A percentile compares a stretch with the other conserved stretches of the same genome.
Conservation (phyloP, 2,888 invertebrate species). For the Cryptus viduatorius region DNA sequence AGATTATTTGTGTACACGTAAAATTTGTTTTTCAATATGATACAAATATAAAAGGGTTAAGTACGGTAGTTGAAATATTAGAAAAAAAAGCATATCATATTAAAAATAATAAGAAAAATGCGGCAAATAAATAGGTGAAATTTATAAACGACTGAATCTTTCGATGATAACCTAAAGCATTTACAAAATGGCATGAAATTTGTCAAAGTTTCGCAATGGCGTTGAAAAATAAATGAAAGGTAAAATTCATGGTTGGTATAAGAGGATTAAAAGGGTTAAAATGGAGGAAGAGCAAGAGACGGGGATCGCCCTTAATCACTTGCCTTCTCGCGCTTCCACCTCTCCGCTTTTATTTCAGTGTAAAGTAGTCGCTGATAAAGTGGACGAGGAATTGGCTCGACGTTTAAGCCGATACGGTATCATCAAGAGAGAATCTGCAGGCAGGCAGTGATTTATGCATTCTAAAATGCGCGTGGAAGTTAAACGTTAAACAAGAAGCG, state of each 20-base stretch:
- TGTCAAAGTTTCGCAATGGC: neutral
- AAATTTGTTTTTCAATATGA: too few species aligned
- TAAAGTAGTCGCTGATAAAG: slow-evolving; percentile 50
- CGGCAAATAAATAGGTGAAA: too few species aligned
- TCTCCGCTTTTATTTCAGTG: slow-evolving; percentile 29
- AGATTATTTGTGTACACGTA: too few species aligned
- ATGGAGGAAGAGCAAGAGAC: slow-evolving; percentile 9
- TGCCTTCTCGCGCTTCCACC: slow-evolving; percentile 6
- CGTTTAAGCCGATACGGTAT: slow-evolving; percentile 55
- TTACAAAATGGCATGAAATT: neutral
- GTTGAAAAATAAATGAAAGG: neutral
- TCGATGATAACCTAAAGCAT: neutral
- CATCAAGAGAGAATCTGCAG: slow-evolving; percentile 58
- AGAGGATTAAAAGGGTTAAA: neutral
- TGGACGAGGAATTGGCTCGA: slow-evolving; percentile 56
- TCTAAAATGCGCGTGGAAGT: slow-evolving; percentile 57
- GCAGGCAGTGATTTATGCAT: slow-evolving; percentile 65
- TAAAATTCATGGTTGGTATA: neutral
- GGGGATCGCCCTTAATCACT: slow-evolving; percentile 37
- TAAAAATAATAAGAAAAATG: too few species aligned
- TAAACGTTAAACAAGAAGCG: slow-evolving; percentile 53
- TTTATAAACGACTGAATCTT: too few species aligned
- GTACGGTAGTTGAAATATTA: neutral
- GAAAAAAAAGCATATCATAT: neutral
- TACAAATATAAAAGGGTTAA: neutral